phyloP scores from a whole-genome alignment of 2,888 invertebrate genomes.

The Caenorhabditis uteleia region DNA sequence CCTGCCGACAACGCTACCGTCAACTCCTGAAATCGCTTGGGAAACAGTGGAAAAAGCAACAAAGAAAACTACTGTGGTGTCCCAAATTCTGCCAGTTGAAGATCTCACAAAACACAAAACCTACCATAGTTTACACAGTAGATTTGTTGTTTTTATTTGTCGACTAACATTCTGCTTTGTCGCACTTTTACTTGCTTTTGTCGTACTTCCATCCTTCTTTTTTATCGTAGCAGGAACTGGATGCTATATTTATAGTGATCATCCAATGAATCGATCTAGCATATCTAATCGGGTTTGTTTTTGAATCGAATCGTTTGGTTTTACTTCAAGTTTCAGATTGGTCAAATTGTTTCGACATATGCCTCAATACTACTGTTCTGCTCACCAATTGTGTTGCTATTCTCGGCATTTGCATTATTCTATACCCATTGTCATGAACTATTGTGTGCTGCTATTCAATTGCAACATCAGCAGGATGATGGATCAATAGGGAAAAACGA shows the following conservation, averaged over 20 bases:
- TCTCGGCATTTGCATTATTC: conserved; percentile 28
- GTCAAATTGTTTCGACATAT: conserved; percentile 30
- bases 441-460: conserved; percentile 42
- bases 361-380: conserved; percentile 37
- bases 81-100: conserved; percentile 9
- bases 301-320: background rate
- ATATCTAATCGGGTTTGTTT: conserved; percentile 29
- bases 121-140: conserved; percentile 12
- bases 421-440: conserved; percentile 48
- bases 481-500: background rate
- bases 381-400: conserved; percentile 37
- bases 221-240: conserved; percentile 35
- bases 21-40: background rate
- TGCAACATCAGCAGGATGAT: conserved; percentile 26
- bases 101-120: background rate
- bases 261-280: conserved; percentile 47
- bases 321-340: conserved; percentile 29
- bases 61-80: background rate
- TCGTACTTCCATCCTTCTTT: conserved; percentile 29
- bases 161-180: conserved; percentile 22
- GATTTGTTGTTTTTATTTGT: conserved; percentile 26
- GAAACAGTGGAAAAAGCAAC: background rate
- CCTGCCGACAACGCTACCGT: background rate
- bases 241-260: conserved; percentile 44
- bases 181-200: conserved; percentile 8